Evolutionary conservation across 2,113 vertebrate genomes (phyloP).

Genomic region (Heliornis fulica): DNA sequence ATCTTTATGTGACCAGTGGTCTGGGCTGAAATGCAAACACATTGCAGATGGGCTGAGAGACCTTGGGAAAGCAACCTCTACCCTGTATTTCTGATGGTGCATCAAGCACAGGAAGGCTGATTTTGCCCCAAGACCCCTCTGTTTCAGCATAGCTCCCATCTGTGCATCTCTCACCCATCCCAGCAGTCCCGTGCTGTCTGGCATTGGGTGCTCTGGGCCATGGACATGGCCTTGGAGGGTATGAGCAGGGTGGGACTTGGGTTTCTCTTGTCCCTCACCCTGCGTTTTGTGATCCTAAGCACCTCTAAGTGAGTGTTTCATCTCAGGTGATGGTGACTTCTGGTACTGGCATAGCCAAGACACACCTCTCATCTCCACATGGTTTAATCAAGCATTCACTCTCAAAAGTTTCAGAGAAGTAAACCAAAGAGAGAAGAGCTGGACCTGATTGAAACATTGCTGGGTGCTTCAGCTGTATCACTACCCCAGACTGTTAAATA

Average conservation of each 20-base stretch:
- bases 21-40: neutral
- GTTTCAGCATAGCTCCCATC: neutral
- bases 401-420: neutral
- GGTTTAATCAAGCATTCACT: neutral
- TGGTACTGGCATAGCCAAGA: neutral
- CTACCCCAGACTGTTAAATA: neutral
- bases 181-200: neutral
- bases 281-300: neutral
- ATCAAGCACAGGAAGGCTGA: neutral
- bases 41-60: neutral
- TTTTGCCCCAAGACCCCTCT: neutral
- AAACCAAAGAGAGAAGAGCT: neutral
- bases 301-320: neutral
- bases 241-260: neutral
- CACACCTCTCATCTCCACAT: rapidly evolving
- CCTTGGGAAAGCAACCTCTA: neutral
- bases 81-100: neutral
- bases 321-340: neutral
- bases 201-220: neutral
- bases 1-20: neutral
- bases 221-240: too few species aligned
- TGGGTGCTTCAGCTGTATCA: rapidly evolving
- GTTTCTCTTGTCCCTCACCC: neutral
- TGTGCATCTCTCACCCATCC: rapidly evolving
- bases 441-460: neutral